phyloP scores from a whole-genome alignment of 2,888 invertebrate species.

The Alentia gelatinosa region DNA sequence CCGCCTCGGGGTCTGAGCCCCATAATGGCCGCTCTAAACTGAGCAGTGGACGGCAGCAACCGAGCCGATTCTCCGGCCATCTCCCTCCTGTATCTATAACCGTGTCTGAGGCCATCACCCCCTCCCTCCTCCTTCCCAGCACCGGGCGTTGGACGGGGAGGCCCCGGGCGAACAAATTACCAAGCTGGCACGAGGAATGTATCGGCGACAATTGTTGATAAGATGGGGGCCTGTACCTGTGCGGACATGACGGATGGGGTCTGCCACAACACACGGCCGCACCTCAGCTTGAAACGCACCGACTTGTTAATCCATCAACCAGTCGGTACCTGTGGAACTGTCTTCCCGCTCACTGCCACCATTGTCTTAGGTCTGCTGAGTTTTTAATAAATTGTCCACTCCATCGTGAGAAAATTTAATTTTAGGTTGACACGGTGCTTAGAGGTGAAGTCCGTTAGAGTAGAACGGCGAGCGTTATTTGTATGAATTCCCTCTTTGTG shows the following conservation, averaged over 20 bases:
- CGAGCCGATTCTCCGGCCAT: neutral
- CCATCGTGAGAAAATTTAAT: constrained; percentile 8
- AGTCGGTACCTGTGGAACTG: neutral
- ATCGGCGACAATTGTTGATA: neutral
- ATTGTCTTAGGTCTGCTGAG: neutral
- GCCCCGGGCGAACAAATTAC: neutral
- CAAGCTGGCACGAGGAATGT: neutral
- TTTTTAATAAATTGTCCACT: neutral
- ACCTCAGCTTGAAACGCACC: neutral
- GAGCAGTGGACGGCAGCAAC: neutral
- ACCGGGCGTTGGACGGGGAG: neutral
- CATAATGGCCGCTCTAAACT: constrained; percentile 34
- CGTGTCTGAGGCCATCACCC: too few species aligned
- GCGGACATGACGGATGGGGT: neutral
- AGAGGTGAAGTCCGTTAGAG: neutral
- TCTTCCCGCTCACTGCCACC: neutral
- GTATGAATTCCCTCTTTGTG: neutral
- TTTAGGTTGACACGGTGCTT: neutral
- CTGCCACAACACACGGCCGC: neutral
- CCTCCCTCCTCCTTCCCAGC: neutral
- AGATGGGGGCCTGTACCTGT: neutral
- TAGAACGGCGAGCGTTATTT: neutral
- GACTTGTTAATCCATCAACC: neutral
- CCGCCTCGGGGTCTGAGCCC: neutral
- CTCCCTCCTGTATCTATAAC: too few species aligned